Evolutionary conservation across 2,797 vertebrate genomes (phyloP).

Genomic region (Leuciscus waleckii): DNA sequence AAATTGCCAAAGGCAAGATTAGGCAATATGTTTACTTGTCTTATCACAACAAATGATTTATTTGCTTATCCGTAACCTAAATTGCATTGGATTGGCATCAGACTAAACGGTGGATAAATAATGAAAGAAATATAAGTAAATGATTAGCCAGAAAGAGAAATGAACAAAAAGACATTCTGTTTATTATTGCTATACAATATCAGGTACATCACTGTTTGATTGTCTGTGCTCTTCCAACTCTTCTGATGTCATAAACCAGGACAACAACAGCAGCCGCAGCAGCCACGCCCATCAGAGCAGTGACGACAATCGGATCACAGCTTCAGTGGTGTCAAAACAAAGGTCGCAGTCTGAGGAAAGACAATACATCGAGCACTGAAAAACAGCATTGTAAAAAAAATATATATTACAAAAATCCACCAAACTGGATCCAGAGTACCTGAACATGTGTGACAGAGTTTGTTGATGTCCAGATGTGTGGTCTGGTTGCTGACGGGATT

Average conservation of each 20-base stretch:
- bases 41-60: no score
- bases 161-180: rapidly evolving
- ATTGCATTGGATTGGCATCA: background rate
- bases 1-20: background rate
- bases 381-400: background rate
- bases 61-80: background rate
- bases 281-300: background rate
- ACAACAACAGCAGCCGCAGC: background rate
- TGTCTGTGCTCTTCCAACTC: background rate
- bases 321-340: background rate
- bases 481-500: no score
- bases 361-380: background rate
- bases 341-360: background rate
- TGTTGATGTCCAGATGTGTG: no score
- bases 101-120: background rate
- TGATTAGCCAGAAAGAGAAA: background rate
- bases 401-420: background rate
- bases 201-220: background rate
- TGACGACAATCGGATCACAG: background rate
- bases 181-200: background rate
- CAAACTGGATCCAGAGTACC: rapidly evolving
- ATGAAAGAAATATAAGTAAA: background rate
- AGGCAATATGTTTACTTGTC: background rate
- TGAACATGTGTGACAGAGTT: background rate
- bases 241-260: background rate